These are phyloP conservation scores for Blennius ocellaris DNA, from an alignment of 2,113 vertebrate species.

Conservation along the genomic window DNA sequence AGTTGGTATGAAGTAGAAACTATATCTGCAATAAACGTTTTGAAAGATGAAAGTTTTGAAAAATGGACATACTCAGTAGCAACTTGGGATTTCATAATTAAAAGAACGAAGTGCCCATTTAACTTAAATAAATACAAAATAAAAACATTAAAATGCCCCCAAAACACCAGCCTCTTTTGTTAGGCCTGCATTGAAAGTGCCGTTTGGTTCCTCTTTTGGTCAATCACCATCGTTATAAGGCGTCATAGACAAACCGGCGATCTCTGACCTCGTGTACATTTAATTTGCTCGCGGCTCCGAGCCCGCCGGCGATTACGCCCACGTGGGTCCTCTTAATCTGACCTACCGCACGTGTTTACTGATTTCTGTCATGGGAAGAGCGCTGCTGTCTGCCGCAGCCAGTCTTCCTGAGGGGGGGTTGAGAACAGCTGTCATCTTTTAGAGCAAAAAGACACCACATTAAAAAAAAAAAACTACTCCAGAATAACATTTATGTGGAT, in stretches of 20 bases:
- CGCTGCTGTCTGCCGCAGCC: conserved; percentile 40
- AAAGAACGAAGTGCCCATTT: too few species aligned
- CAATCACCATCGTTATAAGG: conserved; percentile 44
- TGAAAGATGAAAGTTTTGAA: too few species aligned
- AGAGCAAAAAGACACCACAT: not conserved
- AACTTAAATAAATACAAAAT: too few species aligned
- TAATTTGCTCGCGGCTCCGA: conserved; percentile 68
- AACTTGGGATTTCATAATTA: too few species aligned
- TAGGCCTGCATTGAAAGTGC: not conserved
- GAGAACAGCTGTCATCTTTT: not conserved
- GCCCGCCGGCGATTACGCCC: conserved; percentile 64
- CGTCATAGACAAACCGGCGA: conserved; percentile 44
- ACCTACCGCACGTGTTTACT: conserved; percentile 62
- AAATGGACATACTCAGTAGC: too few species aligned
- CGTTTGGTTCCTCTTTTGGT: conserved; percentile 16
- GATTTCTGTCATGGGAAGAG: conserved; percentile 61
- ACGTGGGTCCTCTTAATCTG: conserved; percentile 75
- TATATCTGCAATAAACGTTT: too few species aligned
- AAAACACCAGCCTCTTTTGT: too few species aligned
- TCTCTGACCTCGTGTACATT: conserved; percentile 74
- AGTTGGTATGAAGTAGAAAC: too few species aligned
- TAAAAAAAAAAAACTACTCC: not conserved
- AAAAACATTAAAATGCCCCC: too few species aligned
- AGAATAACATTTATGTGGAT: not conserved
- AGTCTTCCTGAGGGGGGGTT: conserved; percentile 28